Base-by-base conservation (phyloP, 2,888 invertebrate genomes). In the Cryptus viduatorius region DNA sequence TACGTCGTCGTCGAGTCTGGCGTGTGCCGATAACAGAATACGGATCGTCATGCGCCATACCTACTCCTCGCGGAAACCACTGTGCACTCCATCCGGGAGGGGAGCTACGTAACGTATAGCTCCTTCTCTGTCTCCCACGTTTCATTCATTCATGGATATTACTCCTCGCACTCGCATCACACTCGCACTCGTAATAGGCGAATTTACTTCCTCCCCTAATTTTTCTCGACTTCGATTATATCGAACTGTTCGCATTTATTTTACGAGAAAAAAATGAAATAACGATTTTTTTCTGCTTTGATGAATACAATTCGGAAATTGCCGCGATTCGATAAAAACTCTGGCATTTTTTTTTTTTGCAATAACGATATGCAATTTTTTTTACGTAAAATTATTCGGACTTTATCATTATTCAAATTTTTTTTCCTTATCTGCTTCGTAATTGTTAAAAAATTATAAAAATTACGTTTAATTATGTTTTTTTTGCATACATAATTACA, bases 1-100 rank as follows among this genome's bases (percentile, higher is more conserved):
- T 77, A 56, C 76, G 69, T 64, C 72, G 69, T 79, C 78, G 75
- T 56, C 75, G 46, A 48, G 48, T 56, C 50, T 71, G 71, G 68
- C 82, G 64, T 69, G 46, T 71, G 69, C 77, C 77, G 82, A 75
- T 84, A 81, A 77, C 86, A 84, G 81, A 12, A n/a, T 61, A 82
- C 81, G 83, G 79, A 78, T 84, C 79, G 86, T 82, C 86, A 86
- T 85, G 85, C 84, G 86, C 84, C 83, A 86, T 83, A 77, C 71
- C 68, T 44, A 72, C 75, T 73, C 61, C 37, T 42, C 48, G n/a
- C 48, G 31, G 19, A 14, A 61, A 31, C 61, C 61, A 61, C 61
- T 61, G 61, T 61, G 61, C 61, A 31, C 61, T 31, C 14, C 31
- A 31, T 61, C 61, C 61, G 61, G 61, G 29, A 61, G 61, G 61